phyloP scores from a whole-genome alignment of 2,797 vertebrate genomes.

The Molossus alvarezi region DNA sequence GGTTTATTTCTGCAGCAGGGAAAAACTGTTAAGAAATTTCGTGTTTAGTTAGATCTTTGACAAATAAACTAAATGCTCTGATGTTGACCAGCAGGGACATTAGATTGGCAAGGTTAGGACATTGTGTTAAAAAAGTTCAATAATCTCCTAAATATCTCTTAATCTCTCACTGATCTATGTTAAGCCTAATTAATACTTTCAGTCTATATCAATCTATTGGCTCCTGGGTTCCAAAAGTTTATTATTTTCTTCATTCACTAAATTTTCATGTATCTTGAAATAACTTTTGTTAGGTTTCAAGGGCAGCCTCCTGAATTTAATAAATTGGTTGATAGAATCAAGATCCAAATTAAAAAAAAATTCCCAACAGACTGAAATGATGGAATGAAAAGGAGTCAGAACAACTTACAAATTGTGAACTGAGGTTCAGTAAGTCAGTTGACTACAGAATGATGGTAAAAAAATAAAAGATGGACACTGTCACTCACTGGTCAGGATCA shows the following conservation, averaged over 20 bases:
- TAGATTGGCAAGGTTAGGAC: neutral
- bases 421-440: neutral
- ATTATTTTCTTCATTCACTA: conserved; percentile 56
- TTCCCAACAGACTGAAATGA: conserved; percentile 2
- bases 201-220: conserved; percentile 10
- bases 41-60: neutral
- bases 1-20: neutral
- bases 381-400: conserved; percentile 22
- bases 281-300: conserved; percentile 62
- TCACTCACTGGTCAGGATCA: neutral
- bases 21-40: neutral
- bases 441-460: neutral
- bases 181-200: conserved; percentile 54
- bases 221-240: neutral
- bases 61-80: neutral
- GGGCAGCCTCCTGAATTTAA: conserved; percentile 12
- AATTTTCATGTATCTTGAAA: conserved; percentile 8
- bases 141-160: conserved; percentile 23
- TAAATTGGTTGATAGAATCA: conserved; percentile 11
- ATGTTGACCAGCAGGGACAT: neutral
- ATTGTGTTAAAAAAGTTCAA: neutral
- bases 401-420: conserved; percentile 36
- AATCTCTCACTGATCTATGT: neutral
- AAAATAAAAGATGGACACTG: neutral
- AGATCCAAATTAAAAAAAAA: neutral